These are phyloP conservation scores for Adela reaumurella DNA, from an alignment of 2,888 invertebrate genomes.

Conservation along the genomic window DNA sequence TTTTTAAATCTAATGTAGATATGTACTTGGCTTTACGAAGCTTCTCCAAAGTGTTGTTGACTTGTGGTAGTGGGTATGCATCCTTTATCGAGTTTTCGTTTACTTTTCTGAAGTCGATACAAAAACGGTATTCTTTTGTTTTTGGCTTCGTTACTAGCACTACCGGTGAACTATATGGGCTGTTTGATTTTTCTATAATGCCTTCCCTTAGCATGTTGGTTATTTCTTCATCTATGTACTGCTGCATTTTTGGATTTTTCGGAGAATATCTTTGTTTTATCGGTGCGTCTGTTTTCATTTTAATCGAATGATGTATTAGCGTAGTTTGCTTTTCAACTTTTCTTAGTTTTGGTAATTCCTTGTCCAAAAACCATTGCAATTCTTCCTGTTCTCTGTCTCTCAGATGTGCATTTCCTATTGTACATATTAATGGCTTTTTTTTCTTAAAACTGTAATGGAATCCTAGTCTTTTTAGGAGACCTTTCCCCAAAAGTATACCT, in stretches of 20 bases:
- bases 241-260: conserved; percentile 6
- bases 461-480: no score
- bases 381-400: no score
- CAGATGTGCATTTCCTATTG: no score
- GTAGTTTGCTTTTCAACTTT: no score
- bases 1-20: conserved; percentile 13
- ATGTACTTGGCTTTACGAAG: conserved; percentile 13
- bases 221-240: conserved; percentile 8
- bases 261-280: conserved; percentile 9
- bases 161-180: conserved; percentile 11
- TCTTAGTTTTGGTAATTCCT: no score
- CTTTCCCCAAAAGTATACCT: no score
- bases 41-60: conserved; percentile 16
- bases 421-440: no score
- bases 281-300: conserved; percentile 3
- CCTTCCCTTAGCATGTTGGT: conserved; percentile 10
- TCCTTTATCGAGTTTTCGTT: conserved; percentile 13
- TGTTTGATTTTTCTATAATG: conserved; percentile 10
- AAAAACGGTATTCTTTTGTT: conserved; percentile 10
- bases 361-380: no score
- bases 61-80: conserved; percentile 17
- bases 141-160: conserved; percentile 10
- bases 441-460: no score
- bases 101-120: conserved; percentile 15
- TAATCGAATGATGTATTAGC: background rate